phyloP scores from a whole-genome alignment of 1,140 invertebrate genomes.

The Hycleus phaleratus region DNA sequence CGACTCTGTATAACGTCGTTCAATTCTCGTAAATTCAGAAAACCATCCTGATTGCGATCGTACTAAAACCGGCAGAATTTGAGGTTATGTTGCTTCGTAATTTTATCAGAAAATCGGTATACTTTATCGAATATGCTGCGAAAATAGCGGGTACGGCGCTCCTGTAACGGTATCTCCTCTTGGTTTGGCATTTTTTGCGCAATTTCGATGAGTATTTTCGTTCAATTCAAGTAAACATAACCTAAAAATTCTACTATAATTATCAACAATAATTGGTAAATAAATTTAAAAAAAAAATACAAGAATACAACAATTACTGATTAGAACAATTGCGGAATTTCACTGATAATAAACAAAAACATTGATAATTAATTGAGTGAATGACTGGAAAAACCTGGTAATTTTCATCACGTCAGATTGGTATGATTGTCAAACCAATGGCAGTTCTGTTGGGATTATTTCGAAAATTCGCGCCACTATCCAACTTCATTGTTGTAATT shows the following conservation, averaged over 20 bases:
- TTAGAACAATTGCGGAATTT: background rate
- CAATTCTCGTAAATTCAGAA: constrained; percentile 61
- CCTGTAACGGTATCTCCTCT: background rate
- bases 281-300: too few species aligned
- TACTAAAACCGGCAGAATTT: constrained; percentile 48
- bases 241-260: too few species aligned
- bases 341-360: too few species aligned
- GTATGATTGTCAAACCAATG: background rate
- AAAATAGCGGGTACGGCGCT: background rate
- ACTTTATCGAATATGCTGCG: constrained; percentile 5
- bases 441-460: background rate
- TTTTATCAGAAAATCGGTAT: background rate
- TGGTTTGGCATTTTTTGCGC: background rate
- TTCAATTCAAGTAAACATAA: too few species aligned
- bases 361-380: background rate
- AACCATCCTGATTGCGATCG: constrained; percentile 64
- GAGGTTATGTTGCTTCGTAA: background rate
- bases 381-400: background rate
- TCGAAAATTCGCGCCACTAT: background rate
- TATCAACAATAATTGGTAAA: too few species aligned
- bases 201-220: background rate
- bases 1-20: constrained; percentile 54
- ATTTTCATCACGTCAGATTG: background rate
- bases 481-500: constrained; percentile 18
- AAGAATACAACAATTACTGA: background rate